Evolutionary conservation across 2,113 vertebrate species (phyloP).

Genomic region (Rafetus swinhoei): DNA sequence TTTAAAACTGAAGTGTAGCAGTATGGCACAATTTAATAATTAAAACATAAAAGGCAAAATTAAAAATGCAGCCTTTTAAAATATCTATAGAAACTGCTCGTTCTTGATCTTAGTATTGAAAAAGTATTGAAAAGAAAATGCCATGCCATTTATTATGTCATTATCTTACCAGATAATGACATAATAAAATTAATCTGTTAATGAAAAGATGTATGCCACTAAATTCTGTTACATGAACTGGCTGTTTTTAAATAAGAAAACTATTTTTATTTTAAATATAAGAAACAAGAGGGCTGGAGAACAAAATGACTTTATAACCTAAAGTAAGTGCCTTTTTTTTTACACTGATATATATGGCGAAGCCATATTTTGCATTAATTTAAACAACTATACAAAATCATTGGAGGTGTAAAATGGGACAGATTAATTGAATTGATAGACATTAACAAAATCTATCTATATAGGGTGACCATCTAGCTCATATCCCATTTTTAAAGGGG

Average conservation of each 20-base stretch:
- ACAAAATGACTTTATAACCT: neutral
- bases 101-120: conserved; percentile 3
- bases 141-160: neutral
- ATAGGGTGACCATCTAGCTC: too few relatives aligned
- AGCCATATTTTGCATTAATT: neutral
- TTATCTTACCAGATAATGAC: neutral
- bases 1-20: conserved; percentile 6
- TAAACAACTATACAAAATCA: neutral
- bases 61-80: conserved; percentile 30
- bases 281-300: neutral
- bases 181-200: neutral
- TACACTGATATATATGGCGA: neutral
- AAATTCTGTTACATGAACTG: neutral
- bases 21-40: conserved; percentile 16
- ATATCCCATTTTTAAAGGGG: too few relatives aligned
- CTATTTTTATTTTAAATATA: neutral
- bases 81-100: neutral
- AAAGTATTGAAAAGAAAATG: conserved; percentile 20
- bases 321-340: neutral
- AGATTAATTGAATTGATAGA: too few relatives aligned
- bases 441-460: too few relatives aligned
- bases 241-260: neutral
- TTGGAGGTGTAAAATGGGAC: neutral
- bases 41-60: conserved; percentile 48
- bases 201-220: rapidly evolving